phyloP scores from a whole-genome alignment of 2,797 vertebrate species.

The Alosa sapidissima region DNA sequence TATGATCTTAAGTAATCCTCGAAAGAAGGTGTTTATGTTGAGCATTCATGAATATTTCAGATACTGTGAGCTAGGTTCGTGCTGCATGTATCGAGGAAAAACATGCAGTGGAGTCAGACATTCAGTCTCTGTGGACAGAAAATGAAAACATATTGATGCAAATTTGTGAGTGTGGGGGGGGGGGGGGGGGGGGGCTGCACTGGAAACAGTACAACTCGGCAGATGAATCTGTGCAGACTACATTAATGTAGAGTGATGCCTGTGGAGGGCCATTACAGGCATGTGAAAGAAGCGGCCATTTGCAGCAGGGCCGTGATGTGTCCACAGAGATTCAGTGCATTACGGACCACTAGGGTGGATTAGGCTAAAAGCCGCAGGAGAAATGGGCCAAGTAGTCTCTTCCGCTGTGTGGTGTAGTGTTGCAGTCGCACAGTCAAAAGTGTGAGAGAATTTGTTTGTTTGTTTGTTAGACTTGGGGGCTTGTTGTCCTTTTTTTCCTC shows the following conservation, averaged over 20 bases:
- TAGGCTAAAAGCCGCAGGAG: neutral
- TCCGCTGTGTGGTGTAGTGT: neutral
- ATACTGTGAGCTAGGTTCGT: neutral
- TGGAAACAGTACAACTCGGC: too few species aligned
- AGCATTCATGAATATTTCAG: neutral
- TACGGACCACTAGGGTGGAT: neutral
- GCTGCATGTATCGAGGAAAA: neutral
- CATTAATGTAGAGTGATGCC: neutral
- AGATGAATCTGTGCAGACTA: neutral
- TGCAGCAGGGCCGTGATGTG: neutral
- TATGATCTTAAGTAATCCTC: neutral
- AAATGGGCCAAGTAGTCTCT: neutral
- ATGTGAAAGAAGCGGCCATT: neutral
- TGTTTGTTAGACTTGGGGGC: neutral
- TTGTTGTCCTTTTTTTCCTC: neutral
- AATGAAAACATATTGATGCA: neutral
- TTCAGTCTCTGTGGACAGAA: neutral
- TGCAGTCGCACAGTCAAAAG: neutral
- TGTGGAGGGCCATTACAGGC: neutral
- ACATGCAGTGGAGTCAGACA: neutral
- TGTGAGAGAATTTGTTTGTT: neutral
- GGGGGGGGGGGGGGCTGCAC: too few species aligned
- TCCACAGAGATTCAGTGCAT: neutral
- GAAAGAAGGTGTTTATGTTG: neutral
- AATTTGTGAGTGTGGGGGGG: too few species aligned